Base-by-base conservation (phyloP, 2,113 vertebrate species). In the Odontophorus gujanensis region DNA sequence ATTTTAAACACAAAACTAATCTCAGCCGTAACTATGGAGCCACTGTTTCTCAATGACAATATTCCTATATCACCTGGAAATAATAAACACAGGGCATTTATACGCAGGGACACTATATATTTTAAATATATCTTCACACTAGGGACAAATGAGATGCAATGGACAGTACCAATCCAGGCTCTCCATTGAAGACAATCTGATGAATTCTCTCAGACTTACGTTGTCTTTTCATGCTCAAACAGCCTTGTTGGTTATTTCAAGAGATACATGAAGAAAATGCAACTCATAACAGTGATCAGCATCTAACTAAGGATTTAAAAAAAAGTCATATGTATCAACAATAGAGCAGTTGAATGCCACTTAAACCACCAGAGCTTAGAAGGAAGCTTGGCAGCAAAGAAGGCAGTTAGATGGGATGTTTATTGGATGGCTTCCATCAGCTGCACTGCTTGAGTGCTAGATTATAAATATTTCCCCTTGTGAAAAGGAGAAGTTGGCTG, bases 391-490 rank as follows among this genome's bases (percentile, higher is more conserved):
- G 89, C 85, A 90, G 85, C 78, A 36, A 59, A 89, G 57, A 40
- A 89, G 82, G 87, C 85, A 89, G 85, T 75, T 62, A 67, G 53
- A 87, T 87, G 75, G 84, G 83, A 92, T 85, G 87, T 92, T 93
- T 92, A 45, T 87, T 95, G 95, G 92, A 93, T 62, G 75, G 58
- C 81, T 92, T 96, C 91, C 89, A 93, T 89, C 93, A 95, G 87
- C 95, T 96, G 96, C 85, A 76, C 85, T 91, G 75, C 45, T 95
- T 89, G 84, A 94, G 87, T 88, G 91, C 51, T 95, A 74, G 91
- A 94, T 96, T 96, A 96, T 93, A 96, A 96, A 97, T 96, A 96
- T 93, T 95, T 93, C 95, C 82, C 81, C 85, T 95, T 89, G 82
- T 86, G 94, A 91, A 96, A 96, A 91, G 80, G 85, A 81, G 96